phyloP scores from a whole-genome alignment of 1,140 invertebrate species.

The Heliconius congener region DNA sequence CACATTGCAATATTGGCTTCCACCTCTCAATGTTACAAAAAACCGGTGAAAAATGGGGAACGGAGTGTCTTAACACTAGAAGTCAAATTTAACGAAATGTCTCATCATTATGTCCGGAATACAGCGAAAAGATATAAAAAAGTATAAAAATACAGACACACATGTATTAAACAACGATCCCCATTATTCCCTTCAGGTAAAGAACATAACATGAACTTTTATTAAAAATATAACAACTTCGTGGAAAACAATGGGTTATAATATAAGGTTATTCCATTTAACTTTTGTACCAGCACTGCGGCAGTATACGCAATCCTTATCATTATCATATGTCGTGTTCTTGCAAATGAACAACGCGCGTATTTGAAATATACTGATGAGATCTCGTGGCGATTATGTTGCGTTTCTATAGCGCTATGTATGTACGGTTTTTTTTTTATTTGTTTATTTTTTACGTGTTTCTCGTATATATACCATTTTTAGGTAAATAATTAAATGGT shows the following conservation, averaged over 20 bases:
- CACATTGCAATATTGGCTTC: too few relatives aligned
- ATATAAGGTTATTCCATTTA: constrained; percentile 38
- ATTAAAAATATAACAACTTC: constrained; percentile 16
- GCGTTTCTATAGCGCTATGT: not conserved
- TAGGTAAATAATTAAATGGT: too few relatives aligned
- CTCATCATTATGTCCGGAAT: too few relatives aligned
- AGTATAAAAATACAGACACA: not conserved
- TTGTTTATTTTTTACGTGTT: not conserved
- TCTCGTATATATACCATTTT: not conserved
- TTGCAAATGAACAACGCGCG: constrained; percentile 48
- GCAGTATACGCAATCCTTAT: constrained; percentile 50
- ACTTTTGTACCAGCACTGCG: constrained; percentile 36
- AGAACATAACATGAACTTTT: not conserved
- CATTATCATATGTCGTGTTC: constrained; percentile 67
- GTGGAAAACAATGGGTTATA: constrained; percentile 27
- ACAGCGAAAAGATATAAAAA: too few relatives aligned
- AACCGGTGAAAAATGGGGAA: too few relatives aligned
- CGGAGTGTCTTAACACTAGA: too few relatives aligned
- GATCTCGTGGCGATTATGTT: constrained; percentile 1
- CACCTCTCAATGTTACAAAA: too few relatives aligned
- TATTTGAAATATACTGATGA: constrained; percentile 45
- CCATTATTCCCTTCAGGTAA: not conserved
- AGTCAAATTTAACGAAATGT: too few relatives aligned
- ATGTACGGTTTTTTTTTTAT: not conserved
- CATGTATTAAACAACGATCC: not conserved